These are phyloP conservation scores for Ellobium chinense DNA, from an alignment of 2,888 invertebrate species.

Conservation along the genomic window DNA sequence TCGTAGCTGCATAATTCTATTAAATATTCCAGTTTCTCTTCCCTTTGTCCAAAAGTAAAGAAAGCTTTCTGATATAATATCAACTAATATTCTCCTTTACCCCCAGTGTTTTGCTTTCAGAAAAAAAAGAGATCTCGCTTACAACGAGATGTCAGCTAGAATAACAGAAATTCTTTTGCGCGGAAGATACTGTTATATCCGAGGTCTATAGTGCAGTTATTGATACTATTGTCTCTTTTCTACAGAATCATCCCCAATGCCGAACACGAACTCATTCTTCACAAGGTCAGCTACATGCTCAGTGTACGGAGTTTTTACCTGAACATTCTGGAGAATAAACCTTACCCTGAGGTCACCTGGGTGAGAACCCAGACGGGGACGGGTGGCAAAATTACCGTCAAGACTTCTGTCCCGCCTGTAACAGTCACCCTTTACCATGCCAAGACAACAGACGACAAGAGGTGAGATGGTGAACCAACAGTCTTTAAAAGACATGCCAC, in stretches of 20 bases:
- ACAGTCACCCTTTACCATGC: constrained; percentile 59
- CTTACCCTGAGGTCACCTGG: constrained; percentile 60
- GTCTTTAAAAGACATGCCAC: not conserved
- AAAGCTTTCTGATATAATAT: too few species aligned
- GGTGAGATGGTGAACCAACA: constrained; percentile 48
- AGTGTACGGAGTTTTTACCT: constrained; percentile 63
- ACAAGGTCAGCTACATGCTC: constrained; percentile 60
- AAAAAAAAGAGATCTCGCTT: too few species aligned
- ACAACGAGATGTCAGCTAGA: too few species aligned
- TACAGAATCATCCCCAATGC: constrained; percentile 67
- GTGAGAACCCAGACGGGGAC: constrained; percentile 32
- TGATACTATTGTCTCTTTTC: too few species aligned
- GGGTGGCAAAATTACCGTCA: constrained; percentile 58
- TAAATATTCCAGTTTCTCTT: too few species aligned
- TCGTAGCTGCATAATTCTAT: too few species aligned
- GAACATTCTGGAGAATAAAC: constrained; percentile 53
- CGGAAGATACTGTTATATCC: too few species aligned
- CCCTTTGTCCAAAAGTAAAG: too few species aligned
- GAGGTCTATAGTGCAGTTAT: too few species aligned
- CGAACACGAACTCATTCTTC: constrained; percentile 63
- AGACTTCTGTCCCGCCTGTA: constrained; percentile 53
- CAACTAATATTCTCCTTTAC: too few species aligned
- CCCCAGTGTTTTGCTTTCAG: too few species aligned
- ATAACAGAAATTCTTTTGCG: too few species aligned
- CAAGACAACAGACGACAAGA: constrained; percentile 58